Percentiles rank a stretch among this genome's conserved stretches.
These are phyloP conservation scores for Odocoileus virginianus DNA, from an alignment of 2,113 vertebrate genomes.

Conservation along the genomic window DNA sequence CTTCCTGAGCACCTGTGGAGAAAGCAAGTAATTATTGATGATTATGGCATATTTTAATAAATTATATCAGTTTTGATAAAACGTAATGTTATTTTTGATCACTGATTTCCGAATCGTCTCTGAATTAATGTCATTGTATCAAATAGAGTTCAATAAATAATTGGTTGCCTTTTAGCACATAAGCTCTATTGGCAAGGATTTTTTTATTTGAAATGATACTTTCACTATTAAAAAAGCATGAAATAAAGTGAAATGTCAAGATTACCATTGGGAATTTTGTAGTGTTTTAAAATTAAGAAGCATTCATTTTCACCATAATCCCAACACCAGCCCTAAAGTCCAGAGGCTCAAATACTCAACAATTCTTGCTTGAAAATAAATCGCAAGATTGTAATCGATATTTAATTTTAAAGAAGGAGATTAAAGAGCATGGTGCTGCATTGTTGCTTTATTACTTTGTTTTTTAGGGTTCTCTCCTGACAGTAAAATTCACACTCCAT, in stretches of 20 bases:
- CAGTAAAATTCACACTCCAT: slow-evolving; percentile 38
- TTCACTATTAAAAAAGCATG: slow-evolving; percentile 11
- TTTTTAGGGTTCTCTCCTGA: slow-evolving; percentile 48
- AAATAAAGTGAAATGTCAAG: not conserved
- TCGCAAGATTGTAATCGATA: not conserved
- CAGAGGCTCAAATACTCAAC: not conserved
- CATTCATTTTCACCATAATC: not conserved
- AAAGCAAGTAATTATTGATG: not conserved
- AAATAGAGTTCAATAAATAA: not conserved
- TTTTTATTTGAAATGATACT: slow-evolving; percentile 3
- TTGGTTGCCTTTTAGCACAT: not conserved
- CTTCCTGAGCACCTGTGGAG: not conserved
- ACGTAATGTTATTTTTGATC: not conserved
- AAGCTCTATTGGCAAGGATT: not conserved
- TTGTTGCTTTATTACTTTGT: slow-evolving; percentile 9
- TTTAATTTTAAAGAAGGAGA: not conserved
- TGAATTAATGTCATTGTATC: not conserved
- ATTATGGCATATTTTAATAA: not conserved
- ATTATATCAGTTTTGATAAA: not conserved
- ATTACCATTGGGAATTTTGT: not conserved
- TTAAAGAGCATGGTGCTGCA: not conserved
- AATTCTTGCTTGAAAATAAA: not conserved
- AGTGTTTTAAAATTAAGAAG: slow-evolving; percentile 15
- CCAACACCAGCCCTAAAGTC: not conserved
- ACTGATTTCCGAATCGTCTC: not conserved